Percentiles rank a stretch among this genome's conserved stretches.
Evolutionary conservation across 2,888 invertebrate species (phyloP).

Genomic region (Euproctis similis): DNA sequence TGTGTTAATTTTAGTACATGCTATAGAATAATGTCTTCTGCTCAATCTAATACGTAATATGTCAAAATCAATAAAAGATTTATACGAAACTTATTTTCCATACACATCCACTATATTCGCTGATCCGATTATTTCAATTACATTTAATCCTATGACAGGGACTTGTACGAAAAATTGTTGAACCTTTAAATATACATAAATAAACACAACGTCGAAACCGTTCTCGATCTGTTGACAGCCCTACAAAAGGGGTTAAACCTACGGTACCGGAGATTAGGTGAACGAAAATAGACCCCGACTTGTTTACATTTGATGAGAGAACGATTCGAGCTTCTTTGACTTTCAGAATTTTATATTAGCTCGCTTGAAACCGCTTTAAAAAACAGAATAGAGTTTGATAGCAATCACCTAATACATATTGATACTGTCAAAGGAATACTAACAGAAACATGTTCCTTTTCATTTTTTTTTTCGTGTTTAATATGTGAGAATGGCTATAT

Average conservation of each 20-base stretch:
- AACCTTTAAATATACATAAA: constrained; percentile 6
- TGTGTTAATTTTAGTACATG: too few species aligned
- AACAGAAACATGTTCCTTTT: background rate
- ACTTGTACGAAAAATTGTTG: background rate
- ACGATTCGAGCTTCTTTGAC: constrained; percentile 34
- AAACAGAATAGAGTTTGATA: constrained; percentile 12
- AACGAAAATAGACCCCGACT: constrained; percentile 46
- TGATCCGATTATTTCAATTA: too few species aligned
- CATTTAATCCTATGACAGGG: constrained; percentile 2
- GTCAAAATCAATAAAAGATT: too few species aligned
- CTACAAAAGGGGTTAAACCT: constrained; percentile 26
- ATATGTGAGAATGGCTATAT: too few species aligned
- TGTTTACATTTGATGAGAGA: constrained; percentile 42
- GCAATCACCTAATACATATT: constrained; percentile 6
- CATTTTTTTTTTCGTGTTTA: background rate
- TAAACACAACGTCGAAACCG: constrained; percentile 11
- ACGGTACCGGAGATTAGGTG: constrained; percentile 44
- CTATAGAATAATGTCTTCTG: too few species aligned
- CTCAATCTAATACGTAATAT: too few species aligned
- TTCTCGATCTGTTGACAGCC: constrained; percentile 25
- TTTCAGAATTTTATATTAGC: constrained; percentile 33
- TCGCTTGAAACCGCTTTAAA: constrained; percentile 11
- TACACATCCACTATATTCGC: too few species aligned
- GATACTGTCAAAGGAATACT: background rate
- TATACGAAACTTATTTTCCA: too few species aligned